Base-by-base conservation (phyloP, 2,888 invertebrate genomes). In the Cremastobaeus sp. region DNA sequence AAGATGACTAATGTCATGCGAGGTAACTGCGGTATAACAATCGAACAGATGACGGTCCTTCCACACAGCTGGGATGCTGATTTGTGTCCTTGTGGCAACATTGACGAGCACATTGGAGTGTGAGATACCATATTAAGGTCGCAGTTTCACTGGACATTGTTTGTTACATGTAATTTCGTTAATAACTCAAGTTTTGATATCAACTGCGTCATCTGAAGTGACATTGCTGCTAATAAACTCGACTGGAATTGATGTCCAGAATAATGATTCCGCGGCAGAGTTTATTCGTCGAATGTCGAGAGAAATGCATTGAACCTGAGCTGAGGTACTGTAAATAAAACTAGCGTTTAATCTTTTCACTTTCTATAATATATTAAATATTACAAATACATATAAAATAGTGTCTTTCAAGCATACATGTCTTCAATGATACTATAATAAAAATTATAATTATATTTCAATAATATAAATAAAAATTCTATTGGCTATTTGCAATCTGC, bases 351-450 rank as follows among this genome's bases (percentile, higher is more conserved):
- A 34, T 11, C 43, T 60, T 47, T 60, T 25, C 25, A 37, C 37
- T 6, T 28, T 62, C 3, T 34, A 52, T 52, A 35, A 64, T 52
- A 64, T 64, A 64, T 64, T 52, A 64, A 52, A 52, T 43, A 43
- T 52, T 64, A 64, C 64, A 64, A 64, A 54, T 64, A 17, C 45
- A 54, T 54, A 64, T 34, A 64, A 64, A 52, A 64, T 35, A 35
- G 28, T 50, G 32, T 18, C 12, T 59, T 50, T 35, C 50, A 43
- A 50, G 41, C 32, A 11, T 41, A 50, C 21, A 11, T 50, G 12
- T 32, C 30, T 41, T 50, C 41, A 21, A n/a, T n/a, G n/a, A n/a
- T n/a, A n/a, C n/a, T n/a, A n/a, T n/a, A n/a, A n/a, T n/a, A n/a
- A n/a, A n/a, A n/a, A n/a, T n/a, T n/a, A n/a, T n/a, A n/a, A n/a